A percentile compares a stretch with the other conserved stretches of the same genome.
phyloP scores from a whole-genome alignment of 2,797 vertebrate species.

The Pseudocheirus occidentalis region DNA sequence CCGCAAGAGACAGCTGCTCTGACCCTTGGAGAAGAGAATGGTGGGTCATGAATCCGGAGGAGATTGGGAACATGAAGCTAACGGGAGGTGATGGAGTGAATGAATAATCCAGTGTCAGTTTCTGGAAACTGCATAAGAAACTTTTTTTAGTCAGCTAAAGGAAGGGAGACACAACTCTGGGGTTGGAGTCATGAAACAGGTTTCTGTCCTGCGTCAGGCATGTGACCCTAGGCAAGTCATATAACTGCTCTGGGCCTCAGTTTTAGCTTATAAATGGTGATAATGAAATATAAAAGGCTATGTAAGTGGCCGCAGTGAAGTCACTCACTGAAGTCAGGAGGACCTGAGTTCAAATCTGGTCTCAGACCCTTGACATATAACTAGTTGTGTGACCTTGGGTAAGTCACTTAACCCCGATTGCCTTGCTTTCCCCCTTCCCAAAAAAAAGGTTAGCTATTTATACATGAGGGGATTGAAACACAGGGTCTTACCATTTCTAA shows the following conservation, averaged over 20 bases:
- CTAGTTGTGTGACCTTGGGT: no score
- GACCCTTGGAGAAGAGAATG: neutral
- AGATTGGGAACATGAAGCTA: constrained; percentile 23
- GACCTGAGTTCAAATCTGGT: no score
- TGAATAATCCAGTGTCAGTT: neutral
- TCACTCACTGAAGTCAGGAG: no score
- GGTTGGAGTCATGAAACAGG: neutral
- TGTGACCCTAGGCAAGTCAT: neutral
- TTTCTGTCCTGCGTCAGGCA: neutral
- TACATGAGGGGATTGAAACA: neutral
- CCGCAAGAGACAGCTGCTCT: neutral
- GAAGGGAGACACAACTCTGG: neutral
- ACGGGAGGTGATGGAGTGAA: no score
- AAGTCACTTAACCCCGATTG: no score
- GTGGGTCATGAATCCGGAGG: neutral
- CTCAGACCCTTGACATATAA: no score
- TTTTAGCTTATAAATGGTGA: neutral
- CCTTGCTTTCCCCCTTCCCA: no score
- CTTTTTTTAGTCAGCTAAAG: neutral
- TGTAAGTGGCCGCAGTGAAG: neutral
- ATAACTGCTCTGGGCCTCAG: neutral
- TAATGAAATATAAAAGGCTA: neutral
- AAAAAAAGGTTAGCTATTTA: neutral
- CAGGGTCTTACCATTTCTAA: neutral
- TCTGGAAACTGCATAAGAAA: neutral